phyloP scores from a whole-genome alignment of 2,888 invertebrate genomes.

The Camptogramma bilineatum region DNA sequence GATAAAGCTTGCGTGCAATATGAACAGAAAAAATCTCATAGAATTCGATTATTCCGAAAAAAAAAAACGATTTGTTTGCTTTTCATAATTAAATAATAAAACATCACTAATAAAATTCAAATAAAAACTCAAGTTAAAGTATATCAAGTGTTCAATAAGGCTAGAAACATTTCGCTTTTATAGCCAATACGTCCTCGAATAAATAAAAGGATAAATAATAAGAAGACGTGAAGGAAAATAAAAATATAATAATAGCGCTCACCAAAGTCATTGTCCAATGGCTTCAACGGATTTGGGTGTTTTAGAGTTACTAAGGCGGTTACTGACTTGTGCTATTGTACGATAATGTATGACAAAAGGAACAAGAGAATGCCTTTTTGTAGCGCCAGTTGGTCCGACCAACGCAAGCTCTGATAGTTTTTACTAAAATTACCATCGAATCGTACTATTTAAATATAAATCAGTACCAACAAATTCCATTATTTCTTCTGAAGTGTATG shows the following conservation, averaged over 20 bases:
- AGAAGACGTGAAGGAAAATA: constrained; percentile 74
- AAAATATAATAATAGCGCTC: constrained; percentile 73
- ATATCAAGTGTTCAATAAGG: constrained; percentile 74
- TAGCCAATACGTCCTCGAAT: constrained; percentile 76
- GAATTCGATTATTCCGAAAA: background rate
- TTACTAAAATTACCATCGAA: background rate
- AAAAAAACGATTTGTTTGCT: background rate
- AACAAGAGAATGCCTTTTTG: background rate
- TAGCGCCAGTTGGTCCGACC: background rate
- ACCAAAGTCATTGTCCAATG: constrained; percentile 68
- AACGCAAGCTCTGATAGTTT: background rate
- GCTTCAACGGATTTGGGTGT: constrained; percentile 65
- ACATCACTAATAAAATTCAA: constrained; percentile 29
- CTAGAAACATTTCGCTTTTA: constrained; percentile 77
- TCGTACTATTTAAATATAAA: background rate
- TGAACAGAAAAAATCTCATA: background rate
- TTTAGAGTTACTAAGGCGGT: constrained; percentile 53
- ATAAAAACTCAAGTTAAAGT: constrained; percentile 60
- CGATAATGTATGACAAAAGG: background rate
- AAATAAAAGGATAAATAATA: constrained; percentile 81
- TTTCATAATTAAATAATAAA: background rate
- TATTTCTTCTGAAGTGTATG: background rate
- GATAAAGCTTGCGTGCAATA: background rate
- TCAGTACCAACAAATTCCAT: background rate
- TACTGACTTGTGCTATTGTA: constrained; percentile 17